Conservation (phyloP, 2,888 invertebrate genomes). For the Erebia aethiops region DNA sequence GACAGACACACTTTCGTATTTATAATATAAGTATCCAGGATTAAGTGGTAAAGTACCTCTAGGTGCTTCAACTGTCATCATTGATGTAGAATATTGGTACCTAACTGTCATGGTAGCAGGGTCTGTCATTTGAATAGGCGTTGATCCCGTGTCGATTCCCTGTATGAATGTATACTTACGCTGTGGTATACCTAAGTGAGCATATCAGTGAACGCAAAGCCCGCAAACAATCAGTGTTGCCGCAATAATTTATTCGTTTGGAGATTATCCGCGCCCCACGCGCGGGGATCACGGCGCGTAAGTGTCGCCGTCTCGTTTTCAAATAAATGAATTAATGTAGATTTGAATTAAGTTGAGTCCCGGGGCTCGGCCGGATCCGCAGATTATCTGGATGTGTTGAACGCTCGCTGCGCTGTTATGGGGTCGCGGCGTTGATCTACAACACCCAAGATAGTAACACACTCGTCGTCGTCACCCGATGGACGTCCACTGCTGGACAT, state of each 20-base stretch:
- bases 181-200: no score
- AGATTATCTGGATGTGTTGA: constrained; percentile 80
- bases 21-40: no score
- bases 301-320: constrained; percentile 44
- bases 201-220: constrained; percentile 7
- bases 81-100: no score
- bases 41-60: no score
- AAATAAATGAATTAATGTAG: constrained; percentile 78
- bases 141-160: no score
- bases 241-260: constrained; percentile 63
- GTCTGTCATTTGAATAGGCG: no score
- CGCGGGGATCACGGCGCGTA: constrained; percentile 57
- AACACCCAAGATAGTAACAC: not conserved
- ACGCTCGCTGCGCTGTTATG: constrained; percentile 69
- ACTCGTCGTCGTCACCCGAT: no score
- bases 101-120: no score
- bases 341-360: constrained; percentile 76
- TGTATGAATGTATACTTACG: no score
- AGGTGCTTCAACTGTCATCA: no score
- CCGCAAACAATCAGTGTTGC: constrained; percentile 14
- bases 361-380: constrained; percentile 77
- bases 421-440: constrained; percentile 61
- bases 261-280: constrained; percentile 66
- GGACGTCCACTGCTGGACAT: no score
- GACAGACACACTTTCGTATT: no score